phyloP scores from a whole-genome alignment of 1,140 invertebrate genomes.

The Heliconius hermathena region DNA sequence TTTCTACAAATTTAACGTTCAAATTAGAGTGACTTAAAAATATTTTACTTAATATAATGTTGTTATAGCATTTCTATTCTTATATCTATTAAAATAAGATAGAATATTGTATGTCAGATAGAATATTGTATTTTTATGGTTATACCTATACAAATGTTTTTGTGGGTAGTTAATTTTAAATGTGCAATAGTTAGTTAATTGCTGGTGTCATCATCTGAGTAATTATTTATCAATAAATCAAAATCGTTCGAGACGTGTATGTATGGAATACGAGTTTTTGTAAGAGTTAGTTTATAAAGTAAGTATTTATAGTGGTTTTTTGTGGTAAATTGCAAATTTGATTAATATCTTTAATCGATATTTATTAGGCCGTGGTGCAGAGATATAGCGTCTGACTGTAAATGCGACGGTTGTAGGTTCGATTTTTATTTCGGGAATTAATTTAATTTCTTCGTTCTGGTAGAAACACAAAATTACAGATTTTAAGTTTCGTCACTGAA shows the following conservation, averaged over 20 bases:
- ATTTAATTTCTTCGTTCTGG: no score
- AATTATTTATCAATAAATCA: constrained; percentile 49
- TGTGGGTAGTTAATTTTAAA: neutral
- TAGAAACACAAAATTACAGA: no score
- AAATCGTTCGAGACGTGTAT: constrained; percentile 26
- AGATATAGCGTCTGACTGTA: no score
- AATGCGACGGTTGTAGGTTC: no score
- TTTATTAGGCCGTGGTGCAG: no score
- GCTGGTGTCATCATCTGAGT: constrained; percentile 39
- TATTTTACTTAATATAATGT: neutral
- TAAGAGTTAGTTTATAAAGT: neutral
- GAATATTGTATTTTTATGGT: neutral
- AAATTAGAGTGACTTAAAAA: neutral
- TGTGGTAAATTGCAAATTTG: neutral
- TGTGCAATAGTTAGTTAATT: constrained; percentile 40
- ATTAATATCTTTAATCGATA: neutral
- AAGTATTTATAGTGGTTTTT: neutral
- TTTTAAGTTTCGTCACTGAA: neutral
- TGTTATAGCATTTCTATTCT: neutral
- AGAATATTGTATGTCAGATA: neutral
- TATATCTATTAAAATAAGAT: neutral
- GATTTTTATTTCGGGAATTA: no score
- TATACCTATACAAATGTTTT: neutral
- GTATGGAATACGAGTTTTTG: neutral
- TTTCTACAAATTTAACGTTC: neutral